Evolutionary conservation across 2,888 invertebrate genomes (phyloP), one percentile per base, ranked within the genome.

Genomic region (Noctua comes): DNA sequence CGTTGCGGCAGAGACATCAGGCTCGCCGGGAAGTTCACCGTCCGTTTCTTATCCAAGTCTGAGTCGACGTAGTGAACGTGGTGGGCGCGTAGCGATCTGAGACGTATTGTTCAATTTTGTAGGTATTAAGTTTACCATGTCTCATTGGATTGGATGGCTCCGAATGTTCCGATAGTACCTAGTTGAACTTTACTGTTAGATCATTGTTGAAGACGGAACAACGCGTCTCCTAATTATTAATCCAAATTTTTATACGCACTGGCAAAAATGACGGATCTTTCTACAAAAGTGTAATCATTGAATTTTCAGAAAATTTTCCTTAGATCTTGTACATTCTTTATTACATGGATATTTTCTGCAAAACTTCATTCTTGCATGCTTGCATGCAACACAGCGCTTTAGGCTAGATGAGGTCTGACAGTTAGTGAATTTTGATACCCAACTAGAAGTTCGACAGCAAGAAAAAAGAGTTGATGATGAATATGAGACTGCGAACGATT

Each of bases 21-120:
- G 40, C 92, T 94, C 76, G 93, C 91, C 0, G 95, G 95, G 80
- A 96, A 96, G 88, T 95, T 95, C 66, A 96, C 95, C 2, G 93
- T 92, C 7, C 94, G 91, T 80, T 95, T 95, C 82, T 93, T 94
- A 76, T 92, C 93, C 27, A 90, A 74, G 4, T 92, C 93, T 21
- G 89, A 79, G 7, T 92, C 91, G 7, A 86, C 74, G 54, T 90
- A 40, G 16, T n/a, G 66, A 4, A 86, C 74, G 54, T 90, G 66
- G 18, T 27, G 66, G n/a, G 83, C 78, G 18, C 85, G 91, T 1
- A 93, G 93, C 5, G 94, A 92, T 80, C 95, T 95, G 68, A 73
- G 48, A 59, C 21, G 31, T 79, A 21, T 72, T 65, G 46, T 59
- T n/a, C 1, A 2, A n/a, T 51, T 62, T 8, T 8, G 66, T 31